Evolutionary conservation across 2,113 vertebrate genomes (phyloP), one percentile per base, ranked within the genome.

Genomic region (Triplophysa dalaica): DNA sequence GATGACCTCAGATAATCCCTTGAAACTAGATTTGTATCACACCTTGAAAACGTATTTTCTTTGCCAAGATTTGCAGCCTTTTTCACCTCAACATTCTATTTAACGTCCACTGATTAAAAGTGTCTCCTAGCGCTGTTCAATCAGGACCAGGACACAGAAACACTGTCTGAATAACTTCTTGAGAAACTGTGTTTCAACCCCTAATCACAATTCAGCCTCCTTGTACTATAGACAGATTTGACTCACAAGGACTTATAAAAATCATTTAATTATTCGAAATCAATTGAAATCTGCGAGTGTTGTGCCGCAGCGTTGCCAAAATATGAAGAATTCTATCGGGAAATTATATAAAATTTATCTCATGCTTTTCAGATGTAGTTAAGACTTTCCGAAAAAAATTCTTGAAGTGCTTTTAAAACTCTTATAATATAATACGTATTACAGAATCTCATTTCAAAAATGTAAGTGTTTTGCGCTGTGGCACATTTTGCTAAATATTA

Each of bases 1-100:
- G 48, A 70, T 70, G 45, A 70, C 48, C 68, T 24, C 68, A 19
- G 48, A 19, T 70, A 56, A 33, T 58, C 17, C 29, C 19, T 56
- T 38, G 50, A 38, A 26, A 56, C 2, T 72, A 72, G 50, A 72
- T 58, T 72, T 58, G 21, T 38, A 54, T 54, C 50, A 17, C 4
- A 16, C 50, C 50, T 17, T 54, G 17, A 17, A 54, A 17, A 16
- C 50, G 3, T 17, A 13, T 54, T 17, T 54, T 54, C 17, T 54
- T 14, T 19, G 50, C 14, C 14, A 6, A 54, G 50, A 54, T 54
- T 54, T 54, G 50, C 14, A 19, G 50, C 17, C 50, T 19, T 54
- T 54, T 54, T 14, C 50, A 54, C 16, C 14, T 11, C 16, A 54
- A 16, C 50, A 54, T 54, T 54, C 16, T 16, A 54, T 54, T 52